Evolutionary conservation across 2,113 vertebrate species (phyloP), one percentile per base, ranked within the genome.

Genomic region (Dipodomys spectabilis): DNA sequence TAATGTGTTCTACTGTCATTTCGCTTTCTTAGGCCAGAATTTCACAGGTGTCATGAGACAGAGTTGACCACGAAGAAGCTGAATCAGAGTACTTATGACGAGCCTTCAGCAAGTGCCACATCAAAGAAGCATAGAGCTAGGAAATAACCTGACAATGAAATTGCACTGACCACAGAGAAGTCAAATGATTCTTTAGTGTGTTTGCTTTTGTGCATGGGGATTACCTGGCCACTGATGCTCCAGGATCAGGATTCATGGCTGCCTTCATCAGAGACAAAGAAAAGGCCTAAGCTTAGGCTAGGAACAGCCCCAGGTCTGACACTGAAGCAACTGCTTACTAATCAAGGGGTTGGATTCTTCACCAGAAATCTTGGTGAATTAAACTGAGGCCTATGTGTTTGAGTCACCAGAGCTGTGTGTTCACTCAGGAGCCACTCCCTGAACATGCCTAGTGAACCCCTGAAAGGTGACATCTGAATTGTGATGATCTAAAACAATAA

Each of bases 1-100:
- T 69, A 53, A 62, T 3, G 25, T 57, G 44, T 69, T 53, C 79
- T 13, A 6, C 45, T 69, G 65, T 1, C 0, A 0, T 69, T 69
- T 75, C 90, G 93, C 53, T 3, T 72, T 90, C 49, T 62, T 57
- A 89, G 89, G 86, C 90, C 79, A 44, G 28, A 49, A 49, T 65
- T 82, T 73, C 77, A 77, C 79, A 83, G 6, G 0, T 74, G 28
- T 30, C 80, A 7, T 10, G 53, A 93, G 71, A 3, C 83, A 95
- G 67, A 20, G 60, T 91, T 86, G 39, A 65, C 39, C 67, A 30
- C 45, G 7, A 28, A 22, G 91, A 96, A 53, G 65, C 35, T 12
- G 0, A 53, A 23, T 84, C 91, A 94, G 92, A 88, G 44, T n/a
- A 53, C 75, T 73, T 12, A 0, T 4, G 18, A 16, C 53, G 39